Evolutionary conservation across 2,888 invertebrate genomes (phyloP).

Genomic region (Scelioninae gen. 2): DNA sequence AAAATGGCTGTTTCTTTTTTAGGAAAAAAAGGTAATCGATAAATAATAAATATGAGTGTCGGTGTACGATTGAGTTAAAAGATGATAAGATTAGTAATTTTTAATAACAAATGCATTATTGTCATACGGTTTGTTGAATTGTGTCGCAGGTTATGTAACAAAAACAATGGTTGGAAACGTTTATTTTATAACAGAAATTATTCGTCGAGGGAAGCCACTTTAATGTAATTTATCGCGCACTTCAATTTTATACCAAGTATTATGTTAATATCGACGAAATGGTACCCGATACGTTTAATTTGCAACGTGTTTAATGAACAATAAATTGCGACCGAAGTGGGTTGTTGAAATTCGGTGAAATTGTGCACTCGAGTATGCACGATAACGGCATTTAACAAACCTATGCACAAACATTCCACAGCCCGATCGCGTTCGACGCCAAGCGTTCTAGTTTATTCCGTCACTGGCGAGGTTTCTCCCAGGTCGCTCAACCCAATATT

Average conservation of each 20-base stretch:
- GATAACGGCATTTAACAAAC: conserved; percentile 34
- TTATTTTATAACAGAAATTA: too few relatives aligned
- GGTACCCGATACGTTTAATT: conserved; percentile 41
- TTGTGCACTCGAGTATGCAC: conserved; percentile 32
- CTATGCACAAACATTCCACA: conserved; percentile 31
- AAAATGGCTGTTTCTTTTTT: too few relatives aligned
- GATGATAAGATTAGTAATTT: too few relatives aligned
- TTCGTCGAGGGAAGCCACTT: too few relatives aligned
- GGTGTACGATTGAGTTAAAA: too few relatives aligned
- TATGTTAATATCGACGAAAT: conserved; percentile 33
- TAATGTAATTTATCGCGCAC: too few relatives aligned
- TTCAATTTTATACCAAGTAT: conserved; percentile 13
- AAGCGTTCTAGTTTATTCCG: conserved; percentile 51
- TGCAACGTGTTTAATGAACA: conserved; percentile 20
- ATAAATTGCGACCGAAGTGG: conserved; percentile 24
- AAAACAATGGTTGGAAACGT: too few relatives aligned
- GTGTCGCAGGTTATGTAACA: too few relatives aligned
- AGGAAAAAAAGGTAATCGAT: too few relatives aligned
- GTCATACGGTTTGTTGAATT: too few relatives aligned
- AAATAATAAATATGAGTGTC: too few relatives aligned
- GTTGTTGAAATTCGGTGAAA: conserved; percentile 26
- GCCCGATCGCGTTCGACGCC: conserved; percentile 37
- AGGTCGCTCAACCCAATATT: conserved; percentile 57
- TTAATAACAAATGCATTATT: too few relatives aligned
- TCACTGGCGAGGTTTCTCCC: conserved; percentile 51